Percentiles rank a stretch among this genome's conserved stretches.
Evolutionary conservation across 2,888 invertebrate genomes (phyloP).

Genomic region (Eilema sororculum): DNA sequence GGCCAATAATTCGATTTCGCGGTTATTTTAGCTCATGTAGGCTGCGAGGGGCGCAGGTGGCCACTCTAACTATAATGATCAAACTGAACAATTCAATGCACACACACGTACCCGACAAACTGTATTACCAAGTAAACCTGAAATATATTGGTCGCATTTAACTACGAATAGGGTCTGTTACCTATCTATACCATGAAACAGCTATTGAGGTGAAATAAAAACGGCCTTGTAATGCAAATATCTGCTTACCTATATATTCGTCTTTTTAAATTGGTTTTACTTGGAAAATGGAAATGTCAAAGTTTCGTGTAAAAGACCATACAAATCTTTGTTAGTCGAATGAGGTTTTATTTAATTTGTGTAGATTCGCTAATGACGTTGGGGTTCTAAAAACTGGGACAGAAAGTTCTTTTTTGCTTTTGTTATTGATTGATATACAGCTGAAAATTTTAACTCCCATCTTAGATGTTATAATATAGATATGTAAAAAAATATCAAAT

Average conservation of each 20-base stretch:
- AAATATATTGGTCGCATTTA: conserved; percentile 34
- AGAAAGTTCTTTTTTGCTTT: conserved; percentile 39
- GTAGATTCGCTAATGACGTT: conserved; percentile 56
- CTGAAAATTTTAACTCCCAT: background rate
- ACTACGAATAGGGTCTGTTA: background rate
- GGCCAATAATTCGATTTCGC: conserved; percentile 82
- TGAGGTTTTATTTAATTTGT: conserved; percentile 68
- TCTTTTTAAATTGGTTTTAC: conserved; percentile 77
- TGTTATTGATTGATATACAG: background rate
- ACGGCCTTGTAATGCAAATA: conserved; percentile 75
- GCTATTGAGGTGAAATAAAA: conserved; percentile 56
- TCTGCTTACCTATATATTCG: conserved; percentile 76
- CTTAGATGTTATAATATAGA: background rate
- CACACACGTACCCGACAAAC: conserved; percentile 34
- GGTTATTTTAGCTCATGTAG: conserved; percentile 81
- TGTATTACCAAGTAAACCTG: conserved; percentile 32
- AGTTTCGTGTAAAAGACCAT: conserved; percentile 70
- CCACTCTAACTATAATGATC: conserved; percentile 69
- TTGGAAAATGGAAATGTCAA: conserved; percentile 79
- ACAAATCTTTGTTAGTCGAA: conserved; percentile 67
- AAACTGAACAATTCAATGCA: conserved; percentile 67
- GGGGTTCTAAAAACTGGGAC: conserved; percentile 38
- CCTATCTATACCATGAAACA: conserved; percentile 24
- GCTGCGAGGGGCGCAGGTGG: conserved; percentile 74
- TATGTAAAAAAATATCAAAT: too few relatives aligned